A percentile compares a stretch with the other conserved stretches of the same genome.
phyloP scores from a whole-genome alignment of 2,797 vertebrate species.

The Sebastiscus tertius region DNA sequence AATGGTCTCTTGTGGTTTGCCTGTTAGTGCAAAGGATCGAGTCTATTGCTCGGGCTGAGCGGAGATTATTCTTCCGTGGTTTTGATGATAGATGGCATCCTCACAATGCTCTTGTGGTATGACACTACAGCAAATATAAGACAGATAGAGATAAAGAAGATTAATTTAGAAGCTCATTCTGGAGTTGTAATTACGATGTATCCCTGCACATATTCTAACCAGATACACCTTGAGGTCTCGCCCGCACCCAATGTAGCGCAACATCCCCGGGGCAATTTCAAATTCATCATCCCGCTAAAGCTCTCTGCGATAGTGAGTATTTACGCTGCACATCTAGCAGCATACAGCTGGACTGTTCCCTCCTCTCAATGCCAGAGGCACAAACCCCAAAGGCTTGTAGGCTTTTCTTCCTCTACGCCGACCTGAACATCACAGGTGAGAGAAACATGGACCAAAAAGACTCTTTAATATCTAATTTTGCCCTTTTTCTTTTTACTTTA shows the following conservation, averaged over 20 bases:
- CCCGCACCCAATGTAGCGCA: constrained; percentile 10
- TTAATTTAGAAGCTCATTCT: constrained; percentile 45
- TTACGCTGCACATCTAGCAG: neutral
- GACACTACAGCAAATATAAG: constrained; percentile 2
- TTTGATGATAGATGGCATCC: constrained; percentile 58
- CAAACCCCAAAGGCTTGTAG: neutral
- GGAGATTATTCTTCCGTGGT: constrained; percentile 34
- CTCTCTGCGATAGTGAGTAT: neutral
- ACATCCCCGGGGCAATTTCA: constrained; percentile 16
- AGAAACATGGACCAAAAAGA: neutral
- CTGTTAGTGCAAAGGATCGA: constrained; percentile 42
- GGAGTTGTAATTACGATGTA: constrained; percentile 30
- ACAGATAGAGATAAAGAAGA: constrained; percentile 31
- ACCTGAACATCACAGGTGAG: neutral
- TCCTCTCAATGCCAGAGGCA: neutral
- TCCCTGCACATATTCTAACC: neutral
- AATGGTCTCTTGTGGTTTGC: constrained; percentile 51
- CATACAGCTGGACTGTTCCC: neutral
- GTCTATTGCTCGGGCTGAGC: constrained; percentile 29
- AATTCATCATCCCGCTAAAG: constrained; percentile 31
- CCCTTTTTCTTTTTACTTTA: constrained; percentile 15
- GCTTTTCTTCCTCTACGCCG: neutral
- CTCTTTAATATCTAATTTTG: constrained; percentile 15
- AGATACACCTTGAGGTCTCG: constrained; percentile 28
- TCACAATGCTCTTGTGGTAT: constrained; percentile 25